Evolutionary conservation across 2,888 invertebrate species (phyloP), one percentile per base, ranked within the genome.

Genomic region (Abscondita cerata): DNA sequence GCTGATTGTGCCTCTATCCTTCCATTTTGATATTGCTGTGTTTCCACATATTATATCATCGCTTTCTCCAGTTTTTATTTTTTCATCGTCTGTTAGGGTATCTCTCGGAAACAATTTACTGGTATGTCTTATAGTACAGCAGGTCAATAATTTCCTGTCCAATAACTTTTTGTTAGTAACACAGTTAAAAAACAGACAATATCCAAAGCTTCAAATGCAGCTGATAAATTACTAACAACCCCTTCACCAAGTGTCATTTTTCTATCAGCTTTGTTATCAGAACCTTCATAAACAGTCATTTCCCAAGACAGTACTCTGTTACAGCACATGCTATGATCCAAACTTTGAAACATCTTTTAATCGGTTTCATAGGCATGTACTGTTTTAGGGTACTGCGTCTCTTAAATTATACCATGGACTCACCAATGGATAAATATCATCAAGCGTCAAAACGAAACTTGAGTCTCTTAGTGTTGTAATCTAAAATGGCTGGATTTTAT

Each of bases 251-350:
- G n/a, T 8, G n/a, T 40, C 44, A 38, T 56, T 31, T 54, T 61
- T 65, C 60, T 46, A 55, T 53, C 48, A 15, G 19, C 18, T 18
- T 31, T 60, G 41, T 53, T 31, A 46, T 50, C 60, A 50, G 60
- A 67, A 36, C 71, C 65, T 64, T 69, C 58, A 63, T 71, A 60
- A 51, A 70, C 13, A 47, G 61, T 59, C 62, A 67, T 62, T n/a
- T n/a, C 40, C 53, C 62, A 33, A 66, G 38, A 53, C 66, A 62
- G 57, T 54, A 68, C 15, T 62, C 61, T 51, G 62, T 68, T n/a
- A 55, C 61, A 18, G 66, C 59, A 65, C 66, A 67, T 33, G 62
- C 62, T 34, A 60, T 53, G 47, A 65, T 66, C 68, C 68, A 65
- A 36, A 64, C 53, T 47, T 62, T 70, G 64, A 70, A 69, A 20